phyloP scores from a whole-genome alignment of 2,797 vertebrate species.

The Onychomys arenicola region DNA sequence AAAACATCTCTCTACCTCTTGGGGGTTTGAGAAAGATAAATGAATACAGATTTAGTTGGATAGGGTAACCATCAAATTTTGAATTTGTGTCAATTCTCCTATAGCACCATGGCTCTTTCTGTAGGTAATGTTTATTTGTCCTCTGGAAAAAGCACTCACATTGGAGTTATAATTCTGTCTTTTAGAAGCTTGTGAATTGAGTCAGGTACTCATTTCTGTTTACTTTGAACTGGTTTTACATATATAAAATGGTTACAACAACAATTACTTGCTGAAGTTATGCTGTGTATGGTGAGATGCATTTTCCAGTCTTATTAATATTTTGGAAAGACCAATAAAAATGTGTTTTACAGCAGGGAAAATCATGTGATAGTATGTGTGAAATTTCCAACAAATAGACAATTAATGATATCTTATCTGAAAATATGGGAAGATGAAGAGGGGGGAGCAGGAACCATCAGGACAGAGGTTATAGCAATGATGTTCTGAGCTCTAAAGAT shows the following conservation, averaged over 20 bases:
- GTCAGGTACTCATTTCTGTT: neutral
- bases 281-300: neutral
- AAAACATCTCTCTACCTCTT: neutral
- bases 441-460: rapidly evolving
- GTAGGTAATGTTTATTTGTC: neutral
- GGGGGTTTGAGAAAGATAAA: neutral
- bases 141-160: neutral
- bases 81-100: neutral
- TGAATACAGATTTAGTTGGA: neutral
- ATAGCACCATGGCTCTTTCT: neutral
- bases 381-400: neutral
- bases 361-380: neutral
- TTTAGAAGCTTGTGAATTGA: neutral
- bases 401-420: neutral
- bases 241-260: neutral
- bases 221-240: neutral
- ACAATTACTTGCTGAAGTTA: slow-evolving; percentile 32
- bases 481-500: neutral
- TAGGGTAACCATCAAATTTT: neutral
- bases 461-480: neutral
- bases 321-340: neutral
- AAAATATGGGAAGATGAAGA: neutral
- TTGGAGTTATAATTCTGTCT: neutral
- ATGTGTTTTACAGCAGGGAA: neutral
- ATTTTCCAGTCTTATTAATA: neutral